Evolutionary conservation across 1,140 invertebrate species (phyloP), one percentile per base, ranked within the genome.

Genomic region (Neuroterus valhalla): DNA sequence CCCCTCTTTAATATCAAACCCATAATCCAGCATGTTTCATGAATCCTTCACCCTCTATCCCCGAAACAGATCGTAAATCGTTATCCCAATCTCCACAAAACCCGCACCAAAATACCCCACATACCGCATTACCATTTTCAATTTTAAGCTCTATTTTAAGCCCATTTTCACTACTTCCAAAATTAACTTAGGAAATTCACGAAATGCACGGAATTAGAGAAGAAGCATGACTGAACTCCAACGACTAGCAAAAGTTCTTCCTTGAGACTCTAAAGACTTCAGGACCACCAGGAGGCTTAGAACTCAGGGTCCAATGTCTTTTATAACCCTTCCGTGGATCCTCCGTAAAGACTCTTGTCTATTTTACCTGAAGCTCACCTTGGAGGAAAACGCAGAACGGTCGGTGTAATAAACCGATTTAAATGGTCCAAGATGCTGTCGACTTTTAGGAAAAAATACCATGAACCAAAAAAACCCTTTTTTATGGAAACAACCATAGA

Each of bases 341-440:
- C 67, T 55, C 68, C 55, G 55, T 74, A 75, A 76, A 38, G 62
- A 68, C 38, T 26, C 31, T 48, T 48, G 46, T 48, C 46, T 31
- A 38, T n/a, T 62, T 62, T 62, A 62, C 55, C 55, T 62, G 55
- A 15, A 4, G 21, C 67, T 82, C 71, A 84, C 83, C 83, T 85
- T 82, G 84, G 72, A 78, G 81, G 81, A 82, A 86, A 73, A 26
- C 67, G 72, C 10, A 26, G 70, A 71, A 72, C 70, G 68, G 70
- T 55, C 43, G 76, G 76, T 74, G 82, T 75, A 86, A 87, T 87
- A 87, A 87, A 88, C 76, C 80, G 68, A 84, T 86, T 82, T 66
- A 71, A 75, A 66, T 68, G 50, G 74, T 46, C 21, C 11, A 52
- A 79, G 75, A 72, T 70, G 17, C 38, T 14, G 68, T 76, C 74